A percentile compares a stretch with the other conserved stretches of the same genome.
These are phyloP conservation scores for Caenorhabditis macrosperma DNA, from an alignment of 2,888 invertebrate species.

Conservation along the genomic window DNA sequence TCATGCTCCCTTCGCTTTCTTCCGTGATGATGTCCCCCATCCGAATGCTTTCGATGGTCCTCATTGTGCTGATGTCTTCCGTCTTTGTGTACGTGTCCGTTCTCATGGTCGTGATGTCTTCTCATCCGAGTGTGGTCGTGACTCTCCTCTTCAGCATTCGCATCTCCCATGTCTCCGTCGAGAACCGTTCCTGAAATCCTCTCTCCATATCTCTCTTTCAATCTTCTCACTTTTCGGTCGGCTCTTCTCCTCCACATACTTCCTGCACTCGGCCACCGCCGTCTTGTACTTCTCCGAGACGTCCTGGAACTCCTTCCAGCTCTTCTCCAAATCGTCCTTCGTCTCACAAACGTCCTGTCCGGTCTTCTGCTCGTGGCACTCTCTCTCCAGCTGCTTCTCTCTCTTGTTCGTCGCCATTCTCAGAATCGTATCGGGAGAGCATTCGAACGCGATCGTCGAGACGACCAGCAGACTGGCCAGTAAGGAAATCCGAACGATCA, in stretches of 20 bases:
- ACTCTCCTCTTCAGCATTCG: constrained; percentile 8
- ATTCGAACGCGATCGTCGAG: constrained; percentile 53
- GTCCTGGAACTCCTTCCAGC: constrained; percentile 67
- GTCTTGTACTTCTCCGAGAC: constrained; percentile 63
- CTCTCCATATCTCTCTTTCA: background rate
- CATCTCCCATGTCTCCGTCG: constrained; percentile 32
- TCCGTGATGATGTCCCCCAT: constrained; percentile 8
- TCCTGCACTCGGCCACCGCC: constrained; percentile 54
- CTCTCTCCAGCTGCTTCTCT: constrained; percentile 66
- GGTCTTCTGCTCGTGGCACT: constrained; percentile 62
- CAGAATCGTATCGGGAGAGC: constrained; percentile 67
- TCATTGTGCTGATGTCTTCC: constrained; percentile 16
- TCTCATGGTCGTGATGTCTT: constrained; percentile 34
- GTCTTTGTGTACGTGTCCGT: background rate
- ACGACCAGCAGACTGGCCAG: constrained; percentile 40
- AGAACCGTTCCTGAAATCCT: constrained; percentile 33
- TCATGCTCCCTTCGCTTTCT: constrained; percentile 24
- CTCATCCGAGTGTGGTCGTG: constrained; percentile 39
- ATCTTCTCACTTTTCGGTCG: constrained; percentile 26
- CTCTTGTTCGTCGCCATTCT: constrained; percentile 69
- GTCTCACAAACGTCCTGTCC: constrained; percentile 49
- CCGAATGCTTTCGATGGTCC: constrained; percentile 32
- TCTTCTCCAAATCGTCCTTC: constrained; percentile 60
- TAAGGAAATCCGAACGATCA: constrained; percentile 49
- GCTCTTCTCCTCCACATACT: constrained; percentile 55